phyloP scores from a whole-genome alignment of 2,888 invertebrate species.

The Pedicia rivosa region DNA sequence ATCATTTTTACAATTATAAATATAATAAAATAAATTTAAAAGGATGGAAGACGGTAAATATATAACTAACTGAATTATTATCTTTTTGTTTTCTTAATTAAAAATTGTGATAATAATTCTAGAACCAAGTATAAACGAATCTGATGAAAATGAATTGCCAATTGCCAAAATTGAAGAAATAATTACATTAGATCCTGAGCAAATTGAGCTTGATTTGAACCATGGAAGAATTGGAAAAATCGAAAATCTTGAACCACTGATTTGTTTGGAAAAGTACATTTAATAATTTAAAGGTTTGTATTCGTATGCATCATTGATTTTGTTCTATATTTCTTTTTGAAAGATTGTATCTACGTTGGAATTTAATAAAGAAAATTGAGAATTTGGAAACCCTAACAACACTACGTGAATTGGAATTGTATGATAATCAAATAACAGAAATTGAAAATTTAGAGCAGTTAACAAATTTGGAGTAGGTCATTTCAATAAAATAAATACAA shows the following conservation, averaged over 20 bases:
- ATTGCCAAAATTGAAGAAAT: constrained; percentile 23
- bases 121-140: background rate
- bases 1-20: too few relatives aligned
- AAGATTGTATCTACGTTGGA: constrained; percentile 79
- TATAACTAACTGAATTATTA: too few relatives aligned
- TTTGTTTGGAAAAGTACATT: constrained; percentile 46
- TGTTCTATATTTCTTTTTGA: constrained; percentile 6
- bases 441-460: constrained; percentile 82
- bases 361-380: constrained; percentile 87
- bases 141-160: constrained; percentile 8
- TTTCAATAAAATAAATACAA: background rate
- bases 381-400: constrained; percentile 61
- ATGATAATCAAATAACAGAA: constrained; percentile 89
- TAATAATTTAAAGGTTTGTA: background rate
- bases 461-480: constrained; percentile 72
- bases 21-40: too few relatives aligned
- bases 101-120: too few relatives aligned
- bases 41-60: too few relatives aligned
- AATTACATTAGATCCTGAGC: constrained; percentile 26
- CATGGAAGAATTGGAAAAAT: constrained; percentile 75
- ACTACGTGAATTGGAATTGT: constrained; percentile 78
- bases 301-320: background rate
- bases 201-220: constrained; percentile 59
- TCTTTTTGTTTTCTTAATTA: too few relatives aligned
- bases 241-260: constrained; percentile 65